These are phyloP conservation scores for Cepphus grylle DNA, from an alignment of 2,113 vertebrate genomes.

Conservation along the genomic window DNA sequence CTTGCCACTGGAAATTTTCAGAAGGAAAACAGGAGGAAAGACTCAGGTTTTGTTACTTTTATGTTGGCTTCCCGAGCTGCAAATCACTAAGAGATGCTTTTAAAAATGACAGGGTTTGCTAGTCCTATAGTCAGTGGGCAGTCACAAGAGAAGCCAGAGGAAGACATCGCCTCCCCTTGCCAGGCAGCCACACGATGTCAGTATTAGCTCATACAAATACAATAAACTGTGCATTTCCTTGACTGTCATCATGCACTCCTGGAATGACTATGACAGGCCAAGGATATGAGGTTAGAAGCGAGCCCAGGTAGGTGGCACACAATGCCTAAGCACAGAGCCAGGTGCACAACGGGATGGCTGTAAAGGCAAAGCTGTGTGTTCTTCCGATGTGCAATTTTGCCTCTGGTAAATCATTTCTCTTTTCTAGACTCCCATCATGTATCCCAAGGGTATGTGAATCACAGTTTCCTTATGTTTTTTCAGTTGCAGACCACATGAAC, in stretches of 20 bases:
- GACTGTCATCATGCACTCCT: not conserved
- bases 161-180: not conserved
- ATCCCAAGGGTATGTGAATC: not conserved
- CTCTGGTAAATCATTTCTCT: not conserved
- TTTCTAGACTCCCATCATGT: not conserved
- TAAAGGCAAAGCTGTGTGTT: not conserved
- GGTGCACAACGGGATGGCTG: rapidly evolving
- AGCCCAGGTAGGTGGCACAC: not conserved
- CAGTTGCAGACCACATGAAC: not conserved
- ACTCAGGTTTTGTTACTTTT: not conserved
- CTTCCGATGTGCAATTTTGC: not conserved
- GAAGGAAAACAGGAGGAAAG: not conserved
- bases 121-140: not conserved
- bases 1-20: not conserved
- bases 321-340: not conserved
- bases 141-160: not conserved
- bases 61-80: not conserved
- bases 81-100: not conserved
- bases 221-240: not conserved
- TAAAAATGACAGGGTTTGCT: not conserved
- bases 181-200: constrained; percentile 24
- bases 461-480: not conserved
- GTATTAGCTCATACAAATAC: not conserved
- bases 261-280: not conserved
- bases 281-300: not conserved